Base-by-base conservation (phyloP, 2,797 vertebrate species). In the Premnoplex brunnescens region DNA sequence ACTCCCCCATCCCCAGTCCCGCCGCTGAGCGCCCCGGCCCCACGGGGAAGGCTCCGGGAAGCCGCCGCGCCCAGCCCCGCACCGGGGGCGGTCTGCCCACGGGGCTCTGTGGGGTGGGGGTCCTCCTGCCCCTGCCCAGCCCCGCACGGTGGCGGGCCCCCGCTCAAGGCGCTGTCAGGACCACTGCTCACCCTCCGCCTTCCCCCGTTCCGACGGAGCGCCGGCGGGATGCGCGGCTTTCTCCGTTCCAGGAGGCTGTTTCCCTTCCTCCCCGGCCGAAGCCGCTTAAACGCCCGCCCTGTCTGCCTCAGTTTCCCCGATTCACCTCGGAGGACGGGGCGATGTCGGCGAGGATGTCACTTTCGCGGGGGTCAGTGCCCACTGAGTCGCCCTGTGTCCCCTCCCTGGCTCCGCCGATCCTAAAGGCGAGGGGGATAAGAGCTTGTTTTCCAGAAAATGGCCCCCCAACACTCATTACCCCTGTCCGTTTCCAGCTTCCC, bases 221-320 rank as follows among this genome's bases (percentile, higher is more conserved):
- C 41, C 39, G 26, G 28, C 12, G 55, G 69, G 81, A 89, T 95
- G 73, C 51, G 37, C 59, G 43, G 77, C 22, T 59, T 64, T 30
- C 41, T 46, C 26, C 3, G 13, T 56, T 58, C 14, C 63, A 8
- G 46, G 58, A 64, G 43, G 28, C 15, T 69, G 52, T 91, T 28
- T 51, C 32, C 49, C 6, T 51, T 71, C 36, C 20, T 68, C 51
- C 32, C 41, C 26, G 28, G 66, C 58, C 58, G 34, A 21, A 74
- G 91, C 85, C 66, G 16, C 51, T 71, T 63, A 55, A 39, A 64
- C 60, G 43, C 41, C 60, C 24, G 30, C 66, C 62, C 58, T 56
- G 46, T 11, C 62, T 95, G 91, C 92, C 94, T 95, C 86, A 94
- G 86, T 94, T 94, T 94, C 88, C 76, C 69, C 39, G 3, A 69